Evolutionary conservation across 2,113 vertebrate species (phyloP).

Genomic region (Calyptommatus sinebrachiatus): DNA sequence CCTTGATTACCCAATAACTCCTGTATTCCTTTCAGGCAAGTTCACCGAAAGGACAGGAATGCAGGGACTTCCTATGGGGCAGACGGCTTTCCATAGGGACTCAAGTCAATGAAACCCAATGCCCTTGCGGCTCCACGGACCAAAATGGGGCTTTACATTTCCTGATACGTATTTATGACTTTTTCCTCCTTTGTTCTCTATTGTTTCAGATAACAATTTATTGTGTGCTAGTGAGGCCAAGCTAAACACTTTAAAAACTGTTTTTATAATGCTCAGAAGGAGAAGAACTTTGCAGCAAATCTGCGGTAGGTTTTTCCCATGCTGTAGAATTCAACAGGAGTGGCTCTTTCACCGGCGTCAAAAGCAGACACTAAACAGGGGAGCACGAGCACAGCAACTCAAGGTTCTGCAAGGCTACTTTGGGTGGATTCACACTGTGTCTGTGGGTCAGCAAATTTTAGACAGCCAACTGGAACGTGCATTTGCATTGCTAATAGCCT

Average conservation of each 20-base stretch:
- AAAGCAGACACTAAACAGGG: constrained; percentile 44
- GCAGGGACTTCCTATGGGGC: constrained; percentile 84
- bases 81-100: constrained; percentile 74
- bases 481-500: no score
- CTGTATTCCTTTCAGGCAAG: constrained; percentile 85
- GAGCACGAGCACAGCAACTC: constrained; percentile 24
- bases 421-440: background rate
- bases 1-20: constrained; percentile 93
- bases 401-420: background rate
- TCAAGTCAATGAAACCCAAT: constrained; percentile 75
- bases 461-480: no score
- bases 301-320: constrained; percentile 64
- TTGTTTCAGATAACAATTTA: constrained; percentile 69
- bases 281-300: constrained; percentile 56
- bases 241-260: constrained; percentile 62
- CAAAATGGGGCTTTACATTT: constrained; percentile 62
- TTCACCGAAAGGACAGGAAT: constrained; percentile 90
- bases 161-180: constrained; percentile 69
- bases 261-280: constrained; percentile 58
- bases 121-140: constrained; percentile 61
- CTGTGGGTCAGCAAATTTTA: no score
- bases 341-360: constrained; percentile 34
- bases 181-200: constrained; percentile 66
- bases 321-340: constrained; percentile 61
- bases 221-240: constrained; percentile 56